phyloP scores from a whole-genome alignment of 2,113 vertebrate genomes.

The Meleagris gallopavo region DNA sequence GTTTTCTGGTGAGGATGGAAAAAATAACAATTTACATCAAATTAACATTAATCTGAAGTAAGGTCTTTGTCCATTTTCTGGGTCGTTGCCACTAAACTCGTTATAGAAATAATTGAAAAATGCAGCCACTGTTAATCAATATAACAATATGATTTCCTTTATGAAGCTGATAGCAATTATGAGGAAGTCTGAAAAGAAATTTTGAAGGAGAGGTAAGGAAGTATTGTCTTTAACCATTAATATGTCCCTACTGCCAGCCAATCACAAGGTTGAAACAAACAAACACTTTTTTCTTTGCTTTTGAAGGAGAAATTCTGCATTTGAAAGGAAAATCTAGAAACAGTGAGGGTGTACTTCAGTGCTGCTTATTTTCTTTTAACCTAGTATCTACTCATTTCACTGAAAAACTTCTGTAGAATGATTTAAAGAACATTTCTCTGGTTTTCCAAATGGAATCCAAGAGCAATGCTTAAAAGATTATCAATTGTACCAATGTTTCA shows the following conservation, averaged over 20 bases:
- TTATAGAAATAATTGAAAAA: slow-evolving; percentile 77
- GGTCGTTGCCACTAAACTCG: slow-evolving; percentile 74
- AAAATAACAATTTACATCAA: slow-evolving; percentile 67
- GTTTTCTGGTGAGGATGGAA: slow-evolving; percentile 46
- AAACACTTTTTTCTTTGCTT: not conserved
- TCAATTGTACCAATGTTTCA: not conserved
- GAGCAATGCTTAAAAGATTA: not conserved
- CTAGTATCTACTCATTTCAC: not conserved
- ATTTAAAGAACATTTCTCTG: not conserved
- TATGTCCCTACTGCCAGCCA: not conserved
- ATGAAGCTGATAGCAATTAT: slow-evolving; percentile 49
- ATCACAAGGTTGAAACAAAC: not conserved
- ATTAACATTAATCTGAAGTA: slow-evolving; percentile 68
- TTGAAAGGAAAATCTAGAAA: not conserved
- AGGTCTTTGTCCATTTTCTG: slow-evolving; percentile 73
- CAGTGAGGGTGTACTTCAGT: not conserved
- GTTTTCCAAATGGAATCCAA: not conserved
- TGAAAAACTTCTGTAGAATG: not conserved
- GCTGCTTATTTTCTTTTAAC: not conserved
- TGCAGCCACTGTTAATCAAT: slow-evolving; percentile 70
- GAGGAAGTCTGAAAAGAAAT: not conserved
- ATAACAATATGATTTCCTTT: slow-evolving; percentile 59
- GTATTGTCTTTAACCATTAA: not conserved
- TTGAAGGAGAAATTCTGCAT: not conserved
- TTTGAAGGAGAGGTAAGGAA: not conserved